These are phyloP conservation scores for Calonectris borealis DNA, from an alignment of 2,113 vertebrate species.

Conservation along the genomic window DNA sequence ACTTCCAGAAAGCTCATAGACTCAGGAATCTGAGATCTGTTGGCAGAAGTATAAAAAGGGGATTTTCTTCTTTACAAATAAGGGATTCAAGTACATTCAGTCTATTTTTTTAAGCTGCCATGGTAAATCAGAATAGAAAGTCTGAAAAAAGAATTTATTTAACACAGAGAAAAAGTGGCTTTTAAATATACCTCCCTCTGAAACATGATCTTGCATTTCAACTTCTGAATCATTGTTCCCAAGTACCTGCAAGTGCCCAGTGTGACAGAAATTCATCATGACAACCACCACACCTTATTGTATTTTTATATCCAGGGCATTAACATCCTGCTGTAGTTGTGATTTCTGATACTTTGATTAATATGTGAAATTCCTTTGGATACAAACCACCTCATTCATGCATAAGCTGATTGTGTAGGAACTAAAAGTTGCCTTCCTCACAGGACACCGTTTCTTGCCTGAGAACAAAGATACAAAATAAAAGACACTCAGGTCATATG, in stretches of 20 bases:
- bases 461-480: not conserved
- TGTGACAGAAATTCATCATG: conserved; percentile 21
- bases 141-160: not conserved
- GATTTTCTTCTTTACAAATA: not conserved
- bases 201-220: not conserved
- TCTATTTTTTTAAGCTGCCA: not conserved
- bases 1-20: not conserved
- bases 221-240: not conserved
- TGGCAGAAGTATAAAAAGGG: not conserved
- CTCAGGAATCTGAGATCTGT: not conserved
- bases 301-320: not conserved
- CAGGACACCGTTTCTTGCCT: not conserved
- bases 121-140: not conserved
- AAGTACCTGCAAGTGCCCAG: not conserved
- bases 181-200: not conserved
- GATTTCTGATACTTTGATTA: not conserved
- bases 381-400: not conserved
- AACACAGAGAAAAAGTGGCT: not conserved
- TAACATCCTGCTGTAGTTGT: not conserved
- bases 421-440: not conserved
- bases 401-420: not conserved
- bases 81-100: not conserved
- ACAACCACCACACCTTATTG: conserved; percentile 15
- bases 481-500: not conserved
- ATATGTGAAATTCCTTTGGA: not conserved